Evolutionary conservation across 1,140 invertebrate genomes (phyloP), one percentile per base, ranked within the genome.

Genomic region (Caenorhabditis latens): DNA sequence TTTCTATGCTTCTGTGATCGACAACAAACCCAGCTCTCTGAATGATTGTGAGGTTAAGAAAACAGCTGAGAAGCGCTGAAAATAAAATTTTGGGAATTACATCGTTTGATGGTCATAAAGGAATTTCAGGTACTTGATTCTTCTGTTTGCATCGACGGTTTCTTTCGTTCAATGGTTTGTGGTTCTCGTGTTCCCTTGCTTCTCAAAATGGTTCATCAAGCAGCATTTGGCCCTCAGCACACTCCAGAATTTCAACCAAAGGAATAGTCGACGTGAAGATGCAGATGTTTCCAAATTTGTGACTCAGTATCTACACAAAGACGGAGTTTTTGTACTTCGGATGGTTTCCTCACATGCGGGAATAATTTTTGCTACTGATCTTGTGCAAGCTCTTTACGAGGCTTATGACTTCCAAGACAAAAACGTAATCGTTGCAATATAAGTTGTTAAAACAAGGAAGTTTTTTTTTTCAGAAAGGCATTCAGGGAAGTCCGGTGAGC

Each of bases 311-410:
- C 89, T 94, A 6, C 91, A 93, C 53, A 93, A 93, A 82, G 94
- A 94, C 88, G 94, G 94, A 4, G 93, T 94, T 53, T 94, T 94
- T 88, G 93, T 94, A 8, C 90, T 94, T 46, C 89, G 93, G 65
- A 93, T 94, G 67, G 93, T 94, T 43, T 93, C 92, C 6, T 65
- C 88, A 42, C 91, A 92, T 86, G 91, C 91, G 24, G 90, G 90
- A 53, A 84, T 91, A 0, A 89, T 90, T 61, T 90, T 90, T 32
- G 89, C 88, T 32, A 89, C 89, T 42, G 90, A 90, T 48, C 84
- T 90, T 8, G 84, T 90, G 3, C 83, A 84, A n/a, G 88, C 89
- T 7, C 86, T 90, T 3, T 90, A 84, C 48, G 32, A 88, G 43
- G 71, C 82, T 11, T 88, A 82, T 48, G 88, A 88, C 65, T 79